These are phyloP conservation scores for Glomeris maerens DNA, from an alignment of 1,140 invertebrate species.

Conservation along the genomic window DNA sequence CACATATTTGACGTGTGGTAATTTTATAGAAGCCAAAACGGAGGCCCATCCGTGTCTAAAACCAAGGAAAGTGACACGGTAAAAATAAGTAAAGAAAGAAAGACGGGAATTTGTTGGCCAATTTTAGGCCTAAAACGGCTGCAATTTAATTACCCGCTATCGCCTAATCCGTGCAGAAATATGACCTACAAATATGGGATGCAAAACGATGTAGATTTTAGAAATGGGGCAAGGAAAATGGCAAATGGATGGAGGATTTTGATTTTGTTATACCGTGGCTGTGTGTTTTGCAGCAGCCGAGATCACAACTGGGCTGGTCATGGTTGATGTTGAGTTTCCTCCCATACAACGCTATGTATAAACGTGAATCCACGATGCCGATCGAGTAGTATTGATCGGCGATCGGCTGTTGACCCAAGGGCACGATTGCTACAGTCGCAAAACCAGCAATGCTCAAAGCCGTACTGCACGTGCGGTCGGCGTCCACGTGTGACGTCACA, in stretches of 20 bases:
- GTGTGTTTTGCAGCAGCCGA: constrained; percentile 32
- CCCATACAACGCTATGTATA: too few relatives aligned
- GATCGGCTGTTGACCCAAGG: too few relatives aligned
- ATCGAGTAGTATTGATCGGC: too few relatives aligned
- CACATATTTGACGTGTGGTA: constrained; percentile 75
- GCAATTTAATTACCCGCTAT: constrained; percentile 35
- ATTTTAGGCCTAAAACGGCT: neutral
- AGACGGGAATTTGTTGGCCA: neutral
- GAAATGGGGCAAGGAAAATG: neutral
- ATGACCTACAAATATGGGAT: constrained; percentile 34
- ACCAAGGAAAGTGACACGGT: constrained; percentile 18
- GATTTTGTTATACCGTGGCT: constrained; percentile 29
- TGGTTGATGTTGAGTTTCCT: constrained; percentile 23
- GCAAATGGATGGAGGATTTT: constrained; percentile 1
- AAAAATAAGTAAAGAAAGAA: constrained; percentile 12
- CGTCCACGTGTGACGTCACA: too few relatives aligned
- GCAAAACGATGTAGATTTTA: constrained; percentile 9
- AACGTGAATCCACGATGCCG: too few relatives aligned
- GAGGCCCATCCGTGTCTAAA: constrained; percentile 84
- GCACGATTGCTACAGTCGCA: too few relatives aligned
- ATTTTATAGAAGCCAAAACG: constrained; percentile 58
- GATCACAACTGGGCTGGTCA: constrained; percentile 30
- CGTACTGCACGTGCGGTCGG: too few relatives aligned
- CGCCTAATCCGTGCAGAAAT: constrained; percentile 44
- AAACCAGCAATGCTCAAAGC: too few relatives aligned